Percentiles rank a stretch among this genome's conserved stretches.
Conservation (phyloP, 2,888 invertebrate genomes). For the Limnephilus rhombicus region DNA sequence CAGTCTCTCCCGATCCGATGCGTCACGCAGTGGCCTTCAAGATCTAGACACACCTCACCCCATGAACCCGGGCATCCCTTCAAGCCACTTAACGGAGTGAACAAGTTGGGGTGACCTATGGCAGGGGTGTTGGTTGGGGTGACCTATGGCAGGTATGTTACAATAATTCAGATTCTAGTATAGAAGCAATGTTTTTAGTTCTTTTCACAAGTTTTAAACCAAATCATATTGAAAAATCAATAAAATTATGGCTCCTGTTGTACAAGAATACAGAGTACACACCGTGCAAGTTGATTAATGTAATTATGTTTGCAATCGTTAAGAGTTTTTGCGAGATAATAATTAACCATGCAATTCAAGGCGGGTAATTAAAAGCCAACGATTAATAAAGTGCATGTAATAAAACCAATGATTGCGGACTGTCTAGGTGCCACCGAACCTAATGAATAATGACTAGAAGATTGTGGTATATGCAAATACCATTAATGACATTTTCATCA, state of each 20-base stretch:
- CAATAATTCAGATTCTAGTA: no score
- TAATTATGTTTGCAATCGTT: not conserved
- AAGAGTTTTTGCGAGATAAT: not conserved
- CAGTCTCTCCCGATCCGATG: no score
- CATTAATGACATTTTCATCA: not conserved
- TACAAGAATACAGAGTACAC: not conserved
- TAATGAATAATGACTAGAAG: not conserved
- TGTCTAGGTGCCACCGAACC: not conserved
- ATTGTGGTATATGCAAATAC: not conserved
- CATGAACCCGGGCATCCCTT: no score
- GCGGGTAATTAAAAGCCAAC: not conserved
- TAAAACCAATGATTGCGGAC: not conserved
- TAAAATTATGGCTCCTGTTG: not conserved
- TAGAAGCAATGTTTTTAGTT: no score
- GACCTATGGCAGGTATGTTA: no score
- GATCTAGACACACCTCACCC: no score
- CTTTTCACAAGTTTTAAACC: no score
- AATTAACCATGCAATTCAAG: not conserved
- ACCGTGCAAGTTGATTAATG: not conserved
- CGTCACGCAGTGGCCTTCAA: no score
- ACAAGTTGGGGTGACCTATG: no score
- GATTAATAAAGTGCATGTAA: not conserved
- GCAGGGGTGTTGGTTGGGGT: no score
- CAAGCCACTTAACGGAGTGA: no score
- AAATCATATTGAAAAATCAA: no score